phyloP scores from a whole-genome alignment of 2,888 invertebrate species.

The Trichopoda pennipes region DNA sequence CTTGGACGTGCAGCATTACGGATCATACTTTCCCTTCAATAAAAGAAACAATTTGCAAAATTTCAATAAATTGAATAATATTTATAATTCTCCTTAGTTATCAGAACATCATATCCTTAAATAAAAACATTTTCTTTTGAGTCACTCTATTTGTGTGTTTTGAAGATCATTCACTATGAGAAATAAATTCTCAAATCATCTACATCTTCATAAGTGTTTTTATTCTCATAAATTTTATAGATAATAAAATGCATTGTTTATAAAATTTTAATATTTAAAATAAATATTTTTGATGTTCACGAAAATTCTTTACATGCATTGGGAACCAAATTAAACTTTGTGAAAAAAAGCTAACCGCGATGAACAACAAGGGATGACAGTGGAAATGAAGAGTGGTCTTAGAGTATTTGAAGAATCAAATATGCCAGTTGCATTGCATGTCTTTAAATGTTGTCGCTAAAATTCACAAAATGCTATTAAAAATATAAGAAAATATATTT shows the following conservation, averaged over 20 bases:
- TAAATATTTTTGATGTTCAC: constrained; percentile 20
- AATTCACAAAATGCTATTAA: constrained; percentile 35
- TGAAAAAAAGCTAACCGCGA: neutral
- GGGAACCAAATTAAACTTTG: constrained; percentile 16
- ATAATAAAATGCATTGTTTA: neutral
- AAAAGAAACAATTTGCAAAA: no score
- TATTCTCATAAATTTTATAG: constrained; percentile 37
- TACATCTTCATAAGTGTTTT: constrained; percentile 16
- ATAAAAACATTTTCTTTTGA: neutral
- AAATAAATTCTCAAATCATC: constrained; percentile 27
- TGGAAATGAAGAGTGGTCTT: neutral
- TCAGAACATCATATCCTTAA: neutral
- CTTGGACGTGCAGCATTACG: no score
- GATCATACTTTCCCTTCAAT: no score
- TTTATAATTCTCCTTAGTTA: no score
- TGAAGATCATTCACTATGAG: constrained; percentile 36
- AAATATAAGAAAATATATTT: constrained; percentile 26
- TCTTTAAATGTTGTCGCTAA: constrained; percentile 53
- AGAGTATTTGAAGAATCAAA: constrained; percentile 46
- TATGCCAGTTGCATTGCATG: constrained; percentile 35
- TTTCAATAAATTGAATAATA: no score
- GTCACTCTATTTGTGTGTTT: constrained; percentile 6
- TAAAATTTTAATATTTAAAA: constrained; percentile 49
- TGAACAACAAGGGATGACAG: neutral
- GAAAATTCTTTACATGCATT: constrained; percentile 27